Conservation (phyloP, 2,888 invertebrate genomes). For the Tenthredo scrophulariae region DNA sequence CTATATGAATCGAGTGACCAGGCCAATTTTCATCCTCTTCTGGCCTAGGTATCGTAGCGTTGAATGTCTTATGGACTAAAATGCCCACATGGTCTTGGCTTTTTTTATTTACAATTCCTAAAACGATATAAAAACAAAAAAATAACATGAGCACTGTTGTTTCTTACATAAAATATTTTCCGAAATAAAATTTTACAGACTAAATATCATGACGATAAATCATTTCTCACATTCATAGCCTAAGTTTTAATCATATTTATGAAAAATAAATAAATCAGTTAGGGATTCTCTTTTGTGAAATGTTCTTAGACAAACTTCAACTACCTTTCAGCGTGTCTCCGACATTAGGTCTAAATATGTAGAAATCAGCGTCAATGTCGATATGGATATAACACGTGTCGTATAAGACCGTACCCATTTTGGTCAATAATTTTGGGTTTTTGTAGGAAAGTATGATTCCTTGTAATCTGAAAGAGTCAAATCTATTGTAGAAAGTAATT, state of each 20-base stretch:
- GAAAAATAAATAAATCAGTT: neutral
- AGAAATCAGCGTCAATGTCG: slow-evolving; percentile 86
- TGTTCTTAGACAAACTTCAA: neutral
- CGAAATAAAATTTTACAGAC: neutral
- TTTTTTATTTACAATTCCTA: slow-evolving; percentile 84
- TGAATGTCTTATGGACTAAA: slow-evolving; percentile 85
- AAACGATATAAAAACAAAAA: slow-evolving; percentile 42
- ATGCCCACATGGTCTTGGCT: slow-evolving; percentile 84
- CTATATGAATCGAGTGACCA: slow-evolving; percentile 81
- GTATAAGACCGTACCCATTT: slow-evolving; percentile 81
- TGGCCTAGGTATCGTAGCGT: slow-evolving; percentile 84
- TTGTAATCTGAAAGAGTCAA: slow-evolving; percentile 80
- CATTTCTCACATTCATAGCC: neutral
- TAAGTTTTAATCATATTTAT: neutral
- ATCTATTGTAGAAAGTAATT: neutral
- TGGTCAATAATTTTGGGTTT: slow-evolving; percentile 82
- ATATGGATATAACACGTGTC: slow-evolving; percentile 84
- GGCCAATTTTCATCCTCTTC: slow-evolving; percentile 80
- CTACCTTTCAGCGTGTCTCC: slow-evolving; percentile 82
- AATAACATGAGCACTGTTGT: neutral
- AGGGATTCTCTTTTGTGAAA: neutral
- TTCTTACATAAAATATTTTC: neutral
- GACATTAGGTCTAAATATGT: slow-evolving; percentile 83
- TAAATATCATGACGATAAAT: neutral
- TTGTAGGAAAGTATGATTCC: slow-evolving; percentile 86